phyloP scores from a whole-genome alignment of 2,113 vertebrate genomes.

The Chionomys nivalis region DNA sequence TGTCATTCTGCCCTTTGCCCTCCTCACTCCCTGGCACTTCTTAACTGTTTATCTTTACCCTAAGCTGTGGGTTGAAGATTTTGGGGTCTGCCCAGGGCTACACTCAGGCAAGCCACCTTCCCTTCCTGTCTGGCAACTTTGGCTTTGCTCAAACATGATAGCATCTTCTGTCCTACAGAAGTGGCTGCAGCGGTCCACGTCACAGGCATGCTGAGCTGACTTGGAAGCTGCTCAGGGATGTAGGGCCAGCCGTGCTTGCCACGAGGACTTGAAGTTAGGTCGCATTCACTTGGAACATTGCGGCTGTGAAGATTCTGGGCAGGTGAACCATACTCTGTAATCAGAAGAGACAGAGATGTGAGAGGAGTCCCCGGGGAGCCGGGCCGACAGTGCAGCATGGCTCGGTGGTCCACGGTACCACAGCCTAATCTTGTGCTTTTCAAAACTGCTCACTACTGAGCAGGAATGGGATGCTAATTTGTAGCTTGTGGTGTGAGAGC shows the following conservation, averaged over 20 bases:
- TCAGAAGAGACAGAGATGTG: background rate
- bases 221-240: accelerated
- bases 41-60: background rate
- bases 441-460: background rate
- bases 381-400: accelerated
- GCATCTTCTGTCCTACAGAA: background rate
- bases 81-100: background rate
- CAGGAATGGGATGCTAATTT: background rate
- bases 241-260: accelerated
- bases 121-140: background rate
- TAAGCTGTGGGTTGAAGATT: background rate
- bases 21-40: background rate
- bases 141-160: accelerated
- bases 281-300: background rate
- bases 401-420: background rate
- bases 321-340: background rate
- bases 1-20: background rate
- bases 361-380: too few species aligned
- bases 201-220: background rate
- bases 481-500: background rate
- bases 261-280: background rate
- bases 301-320: background rate
- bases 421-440: background rate
- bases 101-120: background rate
- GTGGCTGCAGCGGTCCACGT: accelerated